Conservation (phyloP, 2,797 vertebrate genomes). For the Cottoperca gobio region DNA sequence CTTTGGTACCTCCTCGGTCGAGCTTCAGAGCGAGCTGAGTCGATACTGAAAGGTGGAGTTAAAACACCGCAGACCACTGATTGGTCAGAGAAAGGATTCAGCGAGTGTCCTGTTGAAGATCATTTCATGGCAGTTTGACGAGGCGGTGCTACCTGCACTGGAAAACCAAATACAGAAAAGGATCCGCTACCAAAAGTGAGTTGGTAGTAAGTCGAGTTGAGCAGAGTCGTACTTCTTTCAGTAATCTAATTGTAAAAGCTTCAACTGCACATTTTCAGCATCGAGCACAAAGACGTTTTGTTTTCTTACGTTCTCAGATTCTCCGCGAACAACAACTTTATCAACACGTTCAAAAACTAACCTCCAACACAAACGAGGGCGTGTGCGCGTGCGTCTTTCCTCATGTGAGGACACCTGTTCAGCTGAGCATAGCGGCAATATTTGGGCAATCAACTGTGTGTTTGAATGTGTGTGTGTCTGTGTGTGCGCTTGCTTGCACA, state of each 20-base stretch:
- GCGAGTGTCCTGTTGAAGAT: too few species aligned
- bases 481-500: conserved; percentile 32
- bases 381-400: conserved; percentile 26
- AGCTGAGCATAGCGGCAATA: conserved; percentile 61
- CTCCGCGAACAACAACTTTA: conserved; percentile 14
- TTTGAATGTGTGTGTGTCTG: conserved; percentile 11
- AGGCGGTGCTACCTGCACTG: too few species aligned
- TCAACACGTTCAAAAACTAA: background rate
- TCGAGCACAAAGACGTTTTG: background rate
- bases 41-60: too few species aligned
- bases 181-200: too few species aligned
- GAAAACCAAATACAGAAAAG: too few species aligned
- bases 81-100: too few species aligned
- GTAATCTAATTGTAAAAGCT: background rate
- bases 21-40: too few species aligned
- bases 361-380: conserved; percentile 16
- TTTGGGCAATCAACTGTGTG: conserved; percentile 64
- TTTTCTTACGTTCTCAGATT: conserved; percentile 14
- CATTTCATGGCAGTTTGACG: too few species aligned
- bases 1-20: too few species aligned
- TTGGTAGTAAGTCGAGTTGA: too few species aligned
- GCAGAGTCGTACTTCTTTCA: too few species aligned
- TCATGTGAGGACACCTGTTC: conserved; percentile 62
- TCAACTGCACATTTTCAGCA: background rate
- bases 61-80: too few species aligned